These are phyloP conservation scores for Platalea minor DNA, from an alignment of 2,797 vertebrate species.

Conservation along the genomic window DNA sequence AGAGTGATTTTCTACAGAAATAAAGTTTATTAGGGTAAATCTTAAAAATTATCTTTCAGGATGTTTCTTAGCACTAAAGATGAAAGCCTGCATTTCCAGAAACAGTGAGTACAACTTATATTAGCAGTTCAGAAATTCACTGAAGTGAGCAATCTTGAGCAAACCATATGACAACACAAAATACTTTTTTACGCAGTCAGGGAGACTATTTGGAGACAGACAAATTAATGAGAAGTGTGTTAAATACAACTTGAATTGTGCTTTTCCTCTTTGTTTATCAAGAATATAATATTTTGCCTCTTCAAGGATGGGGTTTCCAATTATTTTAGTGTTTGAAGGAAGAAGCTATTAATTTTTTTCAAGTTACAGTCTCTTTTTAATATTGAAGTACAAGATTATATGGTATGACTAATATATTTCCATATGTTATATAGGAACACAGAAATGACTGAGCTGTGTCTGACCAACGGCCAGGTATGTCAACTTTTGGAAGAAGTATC, in stretches of 20 bases:
- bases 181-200: neutral
- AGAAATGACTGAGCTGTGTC: neutral
- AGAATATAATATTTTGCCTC: neutral
- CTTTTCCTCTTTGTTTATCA: neutral
- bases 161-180: neutral
- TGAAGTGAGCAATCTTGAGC: neutral
- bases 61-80: neutral
- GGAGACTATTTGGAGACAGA: neutral
- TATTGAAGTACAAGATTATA: neutral
- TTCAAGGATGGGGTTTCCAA: neutral
- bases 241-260: neutral
- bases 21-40: neutral
- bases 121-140: neutral
- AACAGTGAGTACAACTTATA: neutral
- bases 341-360: neutral
- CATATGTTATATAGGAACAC: neutral
- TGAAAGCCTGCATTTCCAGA: neutral
- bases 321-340: neutral
- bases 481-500: neutral
- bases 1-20: neutral
- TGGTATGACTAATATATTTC: neutral
- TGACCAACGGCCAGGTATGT: neutral
- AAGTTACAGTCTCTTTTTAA: neutral
- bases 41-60: neutral
- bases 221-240: neutral